These are phyloP conservation scores for Bembecia ichneumoniformis DNA, from an alignment of 2,888 invertebrate species.

Conservation along the genomic window DNA sequence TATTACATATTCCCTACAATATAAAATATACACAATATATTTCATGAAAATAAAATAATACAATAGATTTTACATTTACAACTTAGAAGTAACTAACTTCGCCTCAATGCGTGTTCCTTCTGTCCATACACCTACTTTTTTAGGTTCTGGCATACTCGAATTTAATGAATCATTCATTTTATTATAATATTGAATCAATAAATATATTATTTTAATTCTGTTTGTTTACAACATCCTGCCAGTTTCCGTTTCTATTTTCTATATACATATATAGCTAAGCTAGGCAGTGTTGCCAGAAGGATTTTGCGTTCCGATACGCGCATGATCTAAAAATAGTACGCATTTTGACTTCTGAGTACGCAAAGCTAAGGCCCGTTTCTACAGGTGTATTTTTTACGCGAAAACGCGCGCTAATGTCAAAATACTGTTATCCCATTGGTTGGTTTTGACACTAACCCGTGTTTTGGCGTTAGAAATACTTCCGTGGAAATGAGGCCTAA, in stretches of 20 bases:
- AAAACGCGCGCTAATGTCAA: too few relatives aligned
- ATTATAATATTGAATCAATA: neutral
- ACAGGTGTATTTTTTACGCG: too few relatives aligned
- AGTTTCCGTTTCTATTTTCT: neutral
- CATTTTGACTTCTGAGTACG: too few relatives aligned
- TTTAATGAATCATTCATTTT: conserved; percentile 41
- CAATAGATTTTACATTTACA: neutral
- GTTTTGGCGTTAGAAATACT: too few relatives aligned
- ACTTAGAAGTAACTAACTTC: conserved; percentile 30
- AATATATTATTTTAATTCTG: neutral
- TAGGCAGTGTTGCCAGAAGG: too few relatives aligned
- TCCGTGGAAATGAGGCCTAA: too few relatives aligned
- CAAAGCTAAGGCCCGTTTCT: too few relatives aligned
- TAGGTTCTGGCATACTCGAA: conserved; percentile 46
- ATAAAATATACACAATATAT: conserved; percentile 1
- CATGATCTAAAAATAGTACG: too few relatives aligned
- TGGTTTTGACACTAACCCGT: too few relatives aligned
- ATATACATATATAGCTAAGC: too few relatives aligned
- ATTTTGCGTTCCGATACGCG: too few relatives aligned
- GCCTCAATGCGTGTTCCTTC: conserved; percentile 59
- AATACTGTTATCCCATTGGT: too few relatives aligned
- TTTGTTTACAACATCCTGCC: neutral
- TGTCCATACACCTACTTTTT: conserved; percentile 61
- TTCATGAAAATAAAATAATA: neutral
- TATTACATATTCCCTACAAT: conserved; percentile 52